Evolutionary conservation across 2,888 invertebrate genomes (phyloP).

Genomic region (Drosophila setosimentum): DNA sequence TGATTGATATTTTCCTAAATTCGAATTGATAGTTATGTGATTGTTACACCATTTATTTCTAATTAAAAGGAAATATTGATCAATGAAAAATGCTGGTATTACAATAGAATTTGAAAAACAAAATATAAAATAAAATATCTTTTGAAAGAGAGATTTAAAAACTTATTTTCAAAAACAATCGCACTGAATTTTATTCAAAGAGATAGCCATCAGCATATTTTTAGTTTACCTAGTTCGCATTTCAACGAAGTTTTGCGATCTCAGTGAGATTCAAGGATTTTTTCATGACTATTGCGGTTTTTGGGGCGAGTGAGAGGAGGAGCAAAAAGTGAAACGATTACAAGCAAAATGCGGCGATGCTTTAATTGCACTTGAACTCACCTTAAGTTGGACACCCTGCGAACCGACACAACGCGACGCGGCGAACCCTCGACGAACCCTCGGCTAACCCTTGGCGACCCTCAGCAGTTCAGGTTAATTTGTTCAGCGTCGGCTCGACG

Average conservation of each 20-base stretch:
- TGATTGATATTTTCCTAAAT: not conserved
- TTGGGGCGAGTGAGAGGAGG: not conserved
- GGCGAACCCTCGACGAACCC: not conserved
- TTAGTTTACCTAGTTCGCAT: not conserved
- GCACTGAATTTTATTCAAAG: not conserved
- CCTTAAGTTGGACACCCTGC: constrained; percentile 25
- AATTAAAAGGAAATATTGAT: not conserved
- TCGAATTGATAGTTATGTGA: not conserved
- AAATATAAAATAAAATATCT: not conserved
- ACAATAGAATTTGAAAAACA: not conserved
- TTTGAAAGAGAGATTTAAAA: not conserved
- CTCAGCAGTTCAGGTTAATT: constrained; percentile 69
- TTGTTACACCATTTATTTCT: not conserved
- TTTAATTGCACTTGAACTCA: constrained; percentile 73
- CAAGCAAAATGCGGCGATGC: constrained; percentile 54
- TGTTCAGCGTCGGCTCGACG: constrained; percentile 60
- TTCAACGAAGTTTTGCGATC: not conserved
- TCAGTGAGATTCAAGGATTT: constrained; percentile 8
- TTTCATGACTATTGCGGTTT: constrained; percentile 6
- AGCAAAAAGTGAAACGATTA: constrained; percentile 29
- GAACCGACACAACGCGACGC: not conserved
- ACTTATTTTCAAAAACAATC: not conserved
- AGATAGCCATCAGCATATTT: not conserved
- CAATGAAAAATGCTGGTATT: not conserved
- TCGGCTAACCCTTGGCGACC: constrained; percentile 8